Percentiles rank a stretch among this genome's conserved stretches.
These are phyloP conservation scores for Xiphophorus couchianus DNA, from an alignment of 2,113 vertebrate species.

Conservation along the genomic window DNA sequence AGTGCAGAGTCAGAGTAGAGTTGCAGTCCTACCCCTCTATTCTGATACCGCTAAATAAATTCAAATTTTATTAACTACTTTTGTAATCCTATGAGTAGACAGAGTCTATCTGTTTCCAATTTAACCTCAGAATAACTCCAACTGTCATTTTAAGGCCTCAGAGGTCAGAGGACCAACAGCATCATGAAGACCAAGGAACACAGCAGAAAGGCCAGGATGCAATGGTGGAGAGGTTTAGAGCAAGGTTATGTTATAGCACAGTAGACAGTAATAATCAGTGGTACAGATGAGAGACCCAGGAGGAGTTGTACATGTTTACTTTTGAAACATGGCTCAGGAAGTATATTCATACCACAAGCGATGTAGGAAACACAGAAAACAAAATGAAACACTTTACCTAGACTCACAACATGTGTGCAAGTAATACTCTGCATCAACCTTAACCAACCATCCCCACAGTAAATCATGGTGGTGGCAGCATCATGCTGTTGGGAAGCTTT, in stretches of 20 bases:
- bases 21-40: too few species aligned
- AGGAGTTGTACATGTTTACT: too few species aligned
- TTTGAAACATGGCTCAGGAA: not conserved
- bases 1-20: too few species aligned
- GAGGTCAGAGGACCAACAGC: not conserved
- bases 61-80: not conserved
- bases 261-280: not conserved
- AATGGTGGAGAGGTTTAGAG: not conserved
- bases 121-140: not conserved
- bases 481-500: not conserved
- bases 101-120: too few species aligned
- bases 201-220: not conserved
- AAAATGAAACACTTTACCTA: not conserved
- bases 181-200: not conserved
- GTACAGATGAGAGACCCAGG: not conserved
- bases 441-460: not conserved
- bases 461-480: not conserved
- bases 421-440: not conserved
- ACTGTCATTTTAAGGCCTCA: not conserved
- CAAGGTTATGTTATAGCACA: too few species aligned
- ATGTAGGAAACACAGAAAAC: not conserved
- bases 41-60: not conserved
- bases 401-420: not conserved
- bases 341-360: not conserved
- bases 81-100: not conserved